Percentiles rank a stretch among this genome's conserved stretches.
Evolutionary conservation across 2,888 invertebrate genomes (phyloP).

Genomic region (Polydrusus cervinus): DNA sequence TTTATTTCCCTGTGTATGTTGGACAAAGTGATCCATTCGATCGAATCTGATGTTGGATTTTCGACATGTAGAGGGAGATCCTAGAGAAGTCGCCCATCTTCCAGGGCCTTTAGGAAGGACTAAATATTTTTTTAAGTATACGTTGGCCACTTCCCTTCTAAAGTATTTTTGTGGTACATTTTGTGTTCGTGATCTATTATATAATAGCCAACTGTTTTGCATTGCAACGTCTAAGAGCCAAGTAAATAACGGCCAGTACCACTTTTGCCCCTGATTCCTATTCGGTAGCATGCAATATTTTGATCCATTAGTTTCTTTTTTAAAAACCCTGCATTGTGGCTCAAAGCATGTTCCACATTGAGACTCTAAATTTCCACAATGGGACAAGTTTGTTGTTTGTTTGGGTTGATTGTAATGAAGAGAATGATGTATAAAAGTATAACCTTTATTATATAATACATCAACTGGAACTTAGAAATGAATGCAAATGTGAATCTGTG

Average conservation of each 20-base stretch:
- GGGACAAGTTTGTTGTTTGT: no score
- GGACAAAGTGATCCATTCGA: conserved; percentile 31
- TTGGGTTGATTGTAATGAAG: no score
- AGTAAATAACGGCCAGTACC: conserved; percentile 57
- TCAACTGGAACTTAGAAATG: no score
- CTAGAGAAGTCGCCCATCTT: conserved; percentile 8
- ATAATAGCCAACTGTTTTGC: conserved; percentile 54
- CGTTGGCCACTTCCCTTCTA: conserved; percentile 50
- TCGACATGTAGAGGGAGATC: conserved; percentile 7
- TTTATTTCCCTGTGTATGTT: conserved; percentile 17
- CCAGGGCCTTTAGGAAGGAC: conserved; percentile 26
- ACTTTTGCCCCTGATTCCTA: conserved; percentile 60
- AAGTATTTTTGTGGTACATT: conserved; percentile 50
- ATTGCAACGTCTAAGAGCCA: conserved; percentile 54
- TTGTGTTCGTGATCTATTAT: conserved; percentile 24
- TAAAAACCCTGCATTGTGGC: no score
- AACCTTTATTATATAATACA: no score
- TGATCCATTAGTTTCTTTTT: no score
- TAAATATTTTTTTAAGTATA: conserved; percentile 22
- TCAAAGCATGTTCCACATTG: no score
- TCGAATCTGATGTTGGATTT: conserved; percentile 42
- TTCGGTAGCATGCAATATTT: conserved; percentile 57
- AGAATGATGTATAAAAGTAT: no score
- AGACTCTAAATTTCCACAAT: no score
- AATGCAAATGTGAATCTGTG: no score